These are phyloP conservation scores for Lanius collurio DNA, from an alignment of 2,113 vertebrate genomes.

Conservation along the genomic window DNA sequence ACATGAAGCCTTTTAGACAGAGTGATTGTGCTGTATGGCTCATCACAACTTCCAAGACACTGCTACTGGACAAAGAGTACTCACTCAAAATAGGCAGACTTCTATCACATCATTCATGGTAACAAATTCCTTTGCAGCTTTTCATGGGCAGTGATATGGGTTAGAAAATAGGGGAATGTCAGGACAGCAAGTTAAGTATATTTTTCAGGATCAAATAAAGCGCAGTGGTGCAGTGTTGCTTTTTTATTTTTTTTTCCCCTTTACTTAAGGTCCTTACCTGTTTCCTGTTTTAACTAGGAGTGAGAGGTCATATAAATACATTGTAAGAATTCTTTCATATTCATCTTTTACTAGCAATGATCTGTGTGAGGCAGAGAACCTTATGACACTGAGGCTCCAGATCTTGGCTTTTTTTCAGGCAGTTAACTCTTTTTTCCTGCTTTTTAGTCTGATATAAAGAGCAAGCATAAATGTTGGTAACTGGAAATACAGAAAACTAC, in stretches of 20 bases:
- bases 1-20: neutral
- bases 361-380: neutral
- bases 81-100: neutral
- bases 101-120: neutral
- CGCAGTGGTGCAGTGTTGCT: rapidly evolving
- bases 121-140: neutral
- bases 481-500: neutral
- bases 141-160: neutral
- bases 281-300: neutral
- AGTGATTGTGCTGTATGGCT: neutral
- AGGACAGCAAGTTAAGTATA: neutral
- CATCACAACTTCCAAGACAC: neutral
- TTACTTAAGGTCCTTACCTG: neutral
- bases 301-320: neutral
- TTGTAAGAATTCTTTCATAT: neutral
- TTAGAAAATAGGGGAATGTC: neutral
- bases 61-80: neutral
- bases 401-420: neutral
- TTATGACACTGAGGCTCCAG: neutral
- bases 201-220: neutral
- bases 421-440: neutral
- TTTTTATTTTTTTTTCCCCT: neutral
- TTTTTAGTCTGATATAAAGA: neutral
- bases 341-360: neutral
- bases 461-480: neutral